Base-by-base conservation (phyloP, 2,797 vertebrate species). In the Sphenodon punctatus region DNA sequence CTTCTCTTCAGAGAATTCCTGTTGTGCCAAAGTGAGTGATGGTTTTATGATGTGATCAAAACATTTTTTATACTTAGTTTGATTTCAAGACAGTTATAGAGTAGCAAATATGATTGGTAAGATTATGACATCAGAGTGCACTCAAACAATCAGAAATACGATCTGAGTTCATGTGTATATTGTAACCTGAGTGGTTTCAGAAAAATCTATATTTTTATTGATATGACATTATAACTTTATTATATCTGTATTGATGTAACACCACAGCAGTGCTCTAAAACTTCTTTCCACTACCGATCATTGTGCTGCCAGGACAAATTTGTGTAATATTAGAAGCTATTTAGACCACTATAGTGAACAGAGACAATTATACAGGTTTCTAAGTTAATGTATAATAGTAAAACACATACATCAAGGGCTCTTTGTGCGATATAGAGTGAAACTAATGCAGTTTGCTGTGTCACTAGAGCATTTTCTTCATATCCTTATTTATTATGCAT, bases 121-220 rank as follows among this genome's bases (percentile, higher is more conserved):
- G 42, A 66, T 36, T 68, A 25, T 75, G 53, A 63, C 25, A 39
- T 1, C 51, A 41, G 12, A 75, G 32, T 83, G 83, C 58, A 73
- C 30, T 77, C 22, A 79, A 38, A 73, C 36, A 86, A 71, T 67
- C 76, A 82, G 79, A 87, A 92, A 88, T 72, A 87, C 39, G 73
- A 90, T 82, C 89, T 65, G 53, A 80, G 45, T 91, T 82, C 71
- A 85, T 80, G 77, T 80, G 60, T 82, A 74, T 73, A 66, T 46
- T 56, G 32, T 46, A 88, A 83, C 67, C 46, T 59, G 2, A 36
- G 15, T 73, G 78, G 68, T 90, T 94, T 94, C 73, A 89, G 63
- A 82, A 91, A 90, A 71, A 82, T 75, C 75, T 42, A 10, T 91
- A 88, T 82, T 80, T 91, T 73, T 92, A 93, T 82, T 91, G 79